Evolutionary conservation across 2,888 invertebrate species (phyloP).

Genomic region (Cephus pulcher): DNA sequence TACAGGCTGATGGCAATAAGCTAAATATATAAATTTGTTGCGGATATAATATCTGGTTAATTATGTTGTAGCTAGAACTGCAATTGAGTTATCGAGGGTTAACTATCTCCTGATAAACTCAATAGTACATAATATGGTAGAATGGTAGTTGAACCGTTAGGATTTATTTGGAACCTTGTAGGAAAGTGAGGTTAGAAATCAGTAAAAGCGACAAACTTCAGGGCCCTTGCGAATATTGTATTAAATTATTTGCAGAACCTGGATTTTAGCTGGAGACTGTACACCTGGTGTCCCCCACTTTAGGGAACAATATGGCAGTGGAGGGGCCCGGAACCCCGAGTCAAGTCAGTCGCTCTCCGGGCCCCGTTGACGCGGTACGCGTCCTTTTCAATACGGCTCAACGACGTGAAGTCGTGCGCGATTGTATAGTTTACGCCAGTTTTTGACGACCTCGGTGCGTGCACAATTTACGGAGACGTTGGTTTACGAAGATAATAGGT

Average conservation of each 20-base stretch:
- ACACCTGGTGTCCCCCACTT: slow-evolving; percentile 20
- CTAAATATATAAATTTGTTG: background rate
- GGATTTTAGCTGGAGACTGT: slow-evolving; percentile 18
- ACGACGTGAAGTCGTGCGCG: background rate
- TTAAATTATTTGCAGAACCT: background rate
- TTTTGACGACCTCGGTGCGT: background rate
- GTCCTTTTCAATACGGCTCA: background rate
- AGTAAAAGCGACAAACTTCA: background rate
- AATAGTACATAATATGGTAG: background rate
- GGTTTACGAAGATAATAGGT: background rate
- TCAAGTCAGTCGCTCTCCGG: slow-evolving; percentile 58
- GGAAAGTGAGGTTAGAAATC: background rate
- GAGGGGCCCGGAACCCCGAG: slow-evolving; percentile 50
- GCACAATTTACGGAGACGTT: background rate
- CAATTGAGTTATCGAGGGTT: background rate
- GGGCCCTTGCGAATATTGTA: background rate
- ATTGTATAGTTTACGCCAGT: background rate
- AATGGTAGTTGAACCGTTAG: background rate
- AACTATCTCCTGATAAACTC: background rate
- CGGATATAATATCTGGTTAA: background rate
- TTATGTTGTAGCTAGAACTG: background rate
- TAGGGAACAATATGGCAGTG: slow-evolving; percentile 47
- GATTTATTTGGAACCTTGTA: background rate
- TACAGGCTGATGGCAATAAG: background rate
- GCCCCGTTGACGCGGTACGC: slow-evolving; percentile 30